Conservation (phyloP, 1,140 invertebrate genomes). For the Lepidurus packardi region DNA sequence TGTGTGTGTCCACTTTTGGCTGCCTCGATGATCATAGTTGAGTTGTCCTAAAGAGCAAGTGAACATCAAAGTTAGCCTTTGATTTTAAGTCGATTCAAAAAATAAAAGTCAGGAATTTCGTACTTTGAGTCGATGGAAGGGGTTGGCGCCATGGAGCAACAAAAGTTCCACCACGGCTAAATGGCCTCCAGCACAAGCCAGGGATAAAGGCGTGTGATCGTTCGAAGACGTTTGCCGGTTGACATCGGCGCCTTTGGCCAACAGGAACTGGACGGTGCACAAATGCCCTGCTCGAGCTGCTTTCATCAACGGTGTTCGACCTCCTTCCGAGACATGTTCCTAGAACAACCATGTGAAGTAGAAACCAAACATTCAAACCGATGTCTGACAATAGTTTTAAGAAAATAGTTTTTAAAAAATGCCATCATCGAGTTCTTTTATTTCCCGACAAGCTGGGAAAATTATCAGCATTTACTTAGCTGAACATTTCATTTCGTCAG, state of each 20-base stretch:
- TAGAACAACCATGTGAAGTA: conserved; percentile 40
- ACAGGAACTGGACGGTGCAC: conserved; percentile 94
- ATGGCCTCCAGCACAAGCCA: conserved; percentile 95
- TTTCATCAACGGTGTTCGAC: conserved; percentile 94
- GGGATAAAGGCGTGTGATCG: conserved; percentile 92
- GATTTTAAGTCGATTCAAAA: conserved; percentile 25
- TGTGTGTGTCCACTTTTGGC: conserved; percentile 93
- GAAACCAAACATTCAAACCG: neutral
- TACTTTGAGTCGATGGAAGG: conserved; percentile 89
- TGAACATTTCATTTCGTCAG: too few relatives aligned
- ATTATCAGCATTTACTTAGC: neutral
- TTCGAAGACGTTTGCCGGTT: conserved; percentile 89
- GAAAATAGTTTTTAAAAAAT: neutral
- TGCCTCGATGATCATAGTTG: conserved; percentile 96
- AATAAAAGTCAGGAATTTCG: conserved; percentile 16
- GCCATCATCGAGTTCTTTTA: neutral
- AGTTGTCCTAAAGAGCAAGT: conserved; percentile 68
- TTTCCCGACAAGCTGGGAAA: neutral
- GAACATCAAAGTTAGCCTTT: neutral
- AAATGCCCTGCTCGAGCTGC: conserved; percentile 97
- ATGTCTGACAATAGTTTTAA: neutral
- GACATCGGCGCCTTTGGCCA: conserved; percentile 89
- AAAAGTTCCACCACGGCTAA: conserved; percentile 85
- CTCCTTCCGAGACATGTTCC: conserved; percentile 91
- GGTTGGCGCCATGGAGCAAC: conserved; percentile 83